Percentiles rank a stretch among this genome's conserved stretches.
Evolutionary conservation across 2,797 vertebrate genomes (phyloP).

Genomic region (Nasua narica): DNA sequence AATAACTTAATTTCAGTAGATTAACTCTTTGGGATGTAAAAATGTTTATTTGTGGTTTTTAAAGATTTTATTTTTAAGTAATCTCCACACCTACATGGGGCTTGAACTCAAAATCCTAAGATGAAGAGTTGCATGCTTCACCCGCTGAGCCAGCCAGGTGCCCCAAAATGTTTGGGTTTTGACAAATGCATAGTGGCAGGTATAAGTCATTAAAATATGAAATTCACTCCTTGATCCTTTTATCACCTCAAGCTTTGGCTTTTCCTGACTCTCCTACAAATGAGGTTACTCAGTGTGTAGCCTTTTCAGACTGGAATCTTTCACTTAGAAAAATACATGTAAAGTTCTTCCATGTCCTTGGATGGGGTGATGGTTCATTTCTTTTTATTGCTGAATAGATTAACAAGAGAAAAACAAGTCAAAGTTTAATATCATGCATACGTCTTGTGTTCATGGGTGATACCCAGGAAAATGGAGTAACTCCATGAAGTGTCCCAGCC

Average conservation of each 20-base stretch:
- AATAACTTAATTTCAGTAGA: background rate
- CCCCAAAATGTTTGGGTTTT: background rate
- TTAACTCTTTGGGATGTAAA: background rate
- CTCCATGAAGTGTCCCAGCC: background rate
- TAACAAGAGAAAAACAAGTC: background rate
- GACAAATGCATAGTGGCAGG: background rate
- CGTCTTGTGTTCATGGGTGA: background rate
- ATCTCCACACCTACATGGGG: too few relatives aligned
- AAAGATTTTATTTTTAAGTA: too few relatives aligned
- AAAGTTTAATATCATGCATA: background rate
- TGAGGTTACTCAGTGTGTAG: background rate
- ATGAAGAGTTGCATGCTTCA: too few relatives aligned
- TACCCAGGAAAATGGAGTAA: background rate
- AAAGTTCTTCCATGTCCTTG: background rate
- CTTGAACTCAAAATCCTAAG: too few relatives aligned
- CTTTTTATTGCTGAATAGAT: background rate
- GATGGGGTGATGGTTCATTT: background rate
- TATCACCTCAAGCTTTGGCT: background rate
- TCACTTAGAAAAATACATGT: background rate
- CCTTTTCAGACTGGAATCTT: background rate
- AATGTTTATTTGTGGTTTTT: background rate
- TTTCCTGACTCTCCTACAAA: background rate
- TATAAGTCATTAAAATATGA: background rate
- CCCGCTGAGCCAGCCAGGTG: too few relatives aligned
- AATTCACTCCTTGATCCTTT: background rate